Conservation (phyloP, 2,113 vertebrate species). For the Halcyon senegalensis region DNA sequence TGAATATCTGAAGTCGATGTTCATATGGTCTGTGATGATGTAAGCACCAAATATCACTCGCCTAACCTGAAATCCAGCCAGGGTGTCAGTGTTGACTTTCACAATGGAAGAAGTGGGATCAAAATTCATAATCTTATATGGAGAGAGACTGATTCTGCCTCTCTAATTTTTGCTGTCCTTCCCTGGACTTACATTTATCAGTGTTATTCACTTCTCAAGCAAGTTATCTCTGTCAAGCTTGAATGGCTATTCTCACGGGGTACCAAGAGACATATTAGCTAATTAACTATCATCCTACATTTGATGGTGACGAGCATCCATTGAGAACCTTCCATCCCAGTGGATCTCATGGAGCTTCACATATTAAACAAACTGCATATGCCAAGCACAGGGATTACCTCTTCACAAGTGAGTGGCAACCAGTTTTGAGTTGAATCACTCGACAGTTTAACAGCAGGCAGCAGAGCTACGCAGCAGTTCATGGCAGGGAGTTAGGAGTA, state of each 20-base stretch:
- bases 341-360: conserved; percentile 33
- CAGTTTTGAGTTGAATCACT: not conserved
- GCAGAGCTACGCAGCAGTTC: not conserved
- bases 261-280: not conserved
- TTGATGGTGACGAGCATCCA: conserved; percentile 14
- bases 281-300: conserved; percentile 56
- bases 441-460: not conserved
- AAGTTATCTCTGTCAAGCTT: conserved; percentile 56
- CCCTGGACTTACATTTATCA: conserved; percentile 25
- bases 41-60: not conserved
- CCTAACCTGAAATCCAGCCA: not conserved
- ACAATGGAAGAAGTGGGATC: not conserved
- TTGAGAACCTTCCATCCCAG: conserved; percentile 51
- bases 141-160: not conserved
- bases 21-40: not conserved
- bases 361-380: conserved; percentile 10
- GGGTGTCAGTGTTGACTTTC: not conserved
- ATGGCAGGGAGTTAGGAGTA: not conserved
- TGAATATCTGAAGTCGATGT: not conserved
- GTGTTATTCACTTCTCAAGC: not conserved
- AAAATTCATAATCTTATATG: not conserved
- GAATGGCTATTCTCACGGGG: conserved; percentile 32
- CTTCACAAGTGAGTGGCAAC: not conserved
- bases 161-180: conserved; percentile 21
- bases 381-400: conserved; percentile 31